Conservation (phyloP, 2,888 invertebrate genomes). For the Caenorhabditis sinica region DNA sequence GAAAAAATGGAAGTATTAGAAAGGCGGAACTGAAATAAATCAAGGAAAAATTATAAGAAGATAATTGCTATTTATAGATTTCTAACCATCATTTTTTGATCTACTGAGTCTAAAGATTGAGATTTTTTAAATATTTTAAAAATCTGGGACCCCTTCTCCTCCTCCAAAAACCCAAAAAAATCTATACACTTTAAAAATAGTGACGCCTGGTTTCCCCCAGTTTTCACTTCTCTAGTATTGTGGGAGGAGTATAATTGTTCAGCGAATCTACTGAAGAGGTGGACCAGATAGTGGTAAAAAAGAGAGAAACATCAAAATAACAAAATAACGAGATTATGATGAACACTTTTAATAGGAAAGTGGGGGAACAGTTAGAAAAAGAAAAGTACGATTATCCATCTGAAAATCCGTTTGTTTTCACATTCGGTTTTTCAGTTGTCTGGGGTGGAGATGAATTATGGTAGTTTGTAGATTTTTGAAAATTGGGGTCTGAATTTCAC, state of each 20-base stretch:
- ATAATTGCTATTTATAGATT: too few relatives aligned
- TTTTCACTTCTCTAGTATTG: too few relatives aligned
- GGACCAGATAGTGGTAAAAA: neutral
- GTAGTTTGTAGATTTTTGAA: too few relatives aligned
- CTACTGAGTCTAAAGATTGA: neutral
- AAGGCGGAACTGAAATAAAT: too few relatives aligned
- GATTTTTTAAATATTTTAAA: too few relatives aligned
- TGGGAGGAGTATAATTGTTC: slow-evolving; percentile 9
- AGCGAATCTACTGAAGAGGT: slow-evolving; percentile 11
- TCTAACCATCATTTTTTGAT: too few relatives aligned
- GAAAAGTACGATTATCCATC: neutral
- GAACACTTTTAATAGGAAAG: neutral
- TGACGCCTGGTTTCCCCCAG: neutral
- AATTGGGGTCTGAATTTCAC: too few relatives aligned
- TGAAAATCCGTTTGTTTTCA: slow-evolving; percentile 11
- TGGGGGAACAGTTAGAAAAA: neutral
- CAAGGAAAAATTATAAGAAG: too few relatives aligned
- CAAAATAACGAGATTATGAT: slow-evolving; percentile 24
- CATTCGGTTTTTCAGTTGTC: too few relatives aligned
- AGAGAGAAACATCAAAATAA: slow-evolving; percentile 13
- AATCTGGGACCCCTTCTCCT: neutral
- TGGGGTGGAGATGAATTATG: too few relatives aligned
- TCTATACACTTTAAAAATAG: neutral
- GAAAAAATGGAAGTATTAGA: too few relatives aligned
- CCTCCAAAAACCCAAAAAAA: neutral